A percentile compares a stretch with the other conserved stretches of the same genome.
Evolutionary conservation across 2,888 invertebrate species (phyloP).

Genomic region (Nowickia ferox): DNA sequence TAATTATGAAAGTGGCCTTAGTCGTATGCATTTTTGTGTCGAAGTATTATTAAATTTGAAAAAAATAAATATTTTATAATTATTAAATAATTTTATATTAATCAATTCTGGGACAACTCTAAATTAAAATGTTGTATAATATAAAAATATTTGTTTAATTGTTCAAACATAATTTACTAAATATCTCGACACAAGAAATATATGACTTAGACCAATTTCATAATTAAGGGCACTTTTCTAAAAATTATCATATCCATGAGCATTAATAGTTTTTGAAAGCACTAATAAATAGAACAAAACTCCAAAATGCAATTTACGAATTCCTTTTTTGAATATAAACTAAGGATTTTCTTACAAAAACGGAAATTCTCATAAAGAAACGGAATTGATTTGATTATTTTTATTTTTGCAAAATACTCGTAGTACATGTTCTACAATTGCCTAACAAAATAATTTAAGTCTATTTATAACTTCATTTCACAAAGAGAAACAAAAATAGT

Average conservation of each 20-base stretch:
- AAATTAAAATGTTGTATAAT: no score
- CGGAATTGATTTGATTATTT: slow-evolving; percentile 22
- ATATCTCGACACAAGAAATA: no score
- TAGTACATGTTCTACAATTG: slow-evolving; percentile 1
- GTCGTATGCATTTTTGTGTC: no score
- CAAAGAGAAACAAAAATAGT: neutral
- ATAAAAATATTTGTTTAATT: no score
- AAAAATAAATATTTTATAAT: no score
- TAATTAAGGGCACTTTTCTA: neutral
- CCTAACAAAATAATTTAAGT: slow-evolving; percentile 33
- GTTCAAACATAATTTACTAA: no score
- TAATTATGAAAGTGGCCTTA: no score
- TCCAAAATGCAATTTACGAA: slow-evolving; percentile 7
- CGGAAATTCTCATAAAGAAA: slow-evolving; percentile 46
- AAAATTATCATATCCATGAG: neutral
- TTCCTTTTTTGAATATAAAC: neutral
- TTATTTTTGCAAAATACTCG: slow-evolving; percentile 4
- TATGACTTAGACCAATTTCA: no score
- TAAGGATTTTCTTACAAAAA: slow-evolving; percentile 1
- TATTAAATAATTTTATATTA: no score
- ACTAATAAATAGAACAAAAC: neutral
- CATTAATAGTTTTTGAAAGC: slow-evolving; percentile 9
- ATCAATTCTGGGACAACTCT: no score
- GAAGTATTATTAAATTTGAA: no score
- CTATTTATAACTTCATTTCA: slow-evolving; percentile 48